These are phyloP conservation scores for Choloepus didactylus DNA, from an alignment of 2,797 vertebrate species.

Conservation along the genomic window DNA sequence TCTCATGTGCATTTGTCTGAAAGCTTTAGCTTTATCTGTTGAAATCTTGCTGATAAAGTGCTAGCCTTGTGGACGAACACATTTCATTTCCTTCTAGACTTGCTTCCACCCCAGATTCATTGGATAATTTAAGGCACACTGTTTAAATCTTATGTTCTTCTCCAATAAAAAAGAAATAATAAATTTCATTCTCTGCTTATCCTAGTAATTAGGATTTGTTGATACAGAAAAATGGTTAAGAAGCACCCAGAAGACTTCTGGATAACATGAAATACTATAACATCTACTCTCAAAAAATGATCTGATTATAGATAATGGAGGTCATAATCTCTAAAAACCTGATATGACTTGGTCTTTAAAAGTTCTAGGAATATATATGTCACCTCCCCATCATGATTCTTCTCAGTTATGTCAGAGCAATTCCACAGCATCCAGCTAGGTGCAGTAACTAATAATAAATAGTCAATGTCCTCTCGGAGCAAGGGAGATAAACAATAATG, in stretches of 20 bases:
- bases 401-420: background rate
- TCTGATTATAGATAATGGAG: background rate
- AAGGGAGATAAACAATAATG: no score
- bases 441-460: background rate
- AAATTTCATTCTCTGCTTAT: conserved; percentile 45
- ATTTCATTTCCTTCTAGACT: background rate
- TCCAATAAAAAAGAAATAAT: conserved; percentile 48
- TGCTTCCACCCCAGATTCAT: background rate
- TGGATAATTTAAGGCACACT: conserved; percentile 52
- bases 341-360: background rate
- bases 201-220: conserved; percentile 35
- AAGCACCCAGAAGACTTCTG: background rate
- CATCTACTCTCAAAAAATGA: background rate
- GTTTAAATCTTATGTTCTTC: conserved; percentile 62
- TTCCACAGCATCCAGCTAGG: no score
- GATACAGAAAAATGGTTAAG: conserved; percentile 18
- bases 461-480: background rate
- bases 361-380: background rate
- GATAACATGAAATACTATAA: background rate
- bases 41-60: conserved; percentile 45
- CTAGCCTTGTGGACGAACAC: background rate
- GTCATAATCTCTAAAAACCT: background rate
- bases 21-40: conserved; percentile 19
- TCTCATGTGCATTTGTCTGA: conserved; percentile 42
- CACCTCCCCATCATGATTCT: background rate